phyloP scores from a whole-genome alignment of 53 echinoderm and acorn worm species.

The Echinometra lucunter region DNA sequence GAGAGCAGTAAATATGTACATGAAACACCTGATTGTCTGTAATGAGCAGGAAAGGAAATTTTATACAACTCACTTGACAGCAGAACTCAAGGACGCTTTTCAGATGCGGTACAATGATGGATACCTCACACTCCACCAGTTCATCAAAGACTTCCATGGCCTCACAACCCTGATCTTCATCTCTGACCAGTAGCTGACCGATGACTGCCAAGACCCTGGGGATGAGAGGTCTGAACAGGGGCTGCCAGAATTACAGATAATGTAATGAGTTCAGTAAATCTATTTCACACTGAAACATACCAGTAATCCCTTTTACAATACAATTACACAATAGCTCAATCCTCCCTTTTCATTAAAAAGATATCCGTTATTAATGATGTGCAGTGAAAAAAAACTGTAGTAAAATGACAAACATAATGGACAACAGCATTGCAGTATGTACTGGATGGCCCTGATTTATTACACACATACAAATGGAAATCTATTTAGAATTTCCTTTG shows the following conservation, averaged over 20 bases:
- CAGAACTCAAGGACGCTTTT: slow-evolving; percentile 91
- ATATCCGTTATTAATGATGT: neutral
- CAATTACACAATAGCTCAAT: neutral
- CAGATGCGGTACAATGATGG: slow-evolving; percentile 93
- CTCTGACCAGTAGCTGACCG: slow-evolving; percentile 78
- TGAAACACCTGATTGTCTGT: no score
- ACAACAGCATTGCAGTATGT: no score
- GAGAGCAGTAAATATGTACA: no score
- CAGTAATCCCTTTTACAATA: neutral
- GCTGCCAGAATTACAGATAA: slow-evolving; percentile 48
- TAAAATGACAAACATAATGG: no score
- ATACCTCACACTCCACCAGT: slow-evolving; percentile 93
- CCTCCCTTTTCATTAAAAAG: neutral
- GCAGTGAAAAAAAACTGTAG: no score
- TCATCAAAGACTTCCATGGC: slow-evolving; percentile 99
- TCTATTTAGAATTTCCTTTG: no score
- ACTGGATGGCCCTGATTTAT: no score
- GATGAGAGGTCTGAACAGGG: slow-evolving; percentile 90
- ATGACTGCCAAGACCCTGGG: slow-evolving; percentile 86
- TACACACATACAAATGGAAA: no score
- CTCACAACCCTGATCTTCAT: slow-evolving; percentile 97
- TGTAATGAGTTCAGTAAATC: neutral
- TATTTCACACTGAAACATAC: no score
- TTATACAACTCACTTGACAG: slow-evolving; percentile 81
- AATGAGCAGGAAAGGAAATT: no score